Percentiles rank a stretch among this genome's conserved stretches.
Conservation (phyloP, 2,113 vertebrate species). For the Lepus americanus region DNA sequence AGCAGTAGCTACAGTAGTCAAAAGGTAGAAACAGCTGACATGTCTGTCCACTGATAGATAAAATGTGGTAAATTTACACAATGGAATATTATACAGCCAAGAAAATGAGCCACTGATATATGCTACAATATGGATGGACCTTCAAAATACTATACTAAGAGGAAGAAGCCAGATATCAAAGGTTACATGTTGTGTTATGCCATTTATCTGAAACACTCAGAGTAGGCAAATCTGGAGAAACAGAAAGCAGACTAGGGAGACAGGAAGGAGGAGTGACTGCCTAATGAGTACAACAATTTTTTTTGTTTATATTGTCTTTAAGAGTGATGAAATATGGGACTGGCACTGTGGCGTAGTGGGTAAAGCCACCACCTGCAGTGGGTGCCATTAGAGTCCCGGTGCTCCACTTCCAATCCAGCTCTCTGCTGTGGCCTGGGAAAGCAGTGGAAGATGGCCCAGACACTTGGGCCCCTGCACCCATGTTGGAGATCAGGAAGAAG, state of each 20-base stretch:
- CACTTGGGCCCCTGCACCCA: too few relatives aligned
- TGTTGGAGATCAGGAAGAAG: too few relatives aligned
- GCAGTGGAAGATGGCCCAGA: too few relatives aligned
- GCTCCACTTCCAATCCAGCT: too few relatives aligned
- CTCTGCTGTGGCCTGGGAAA: too few relatives aligned
- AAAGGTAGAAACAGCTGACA: neutral
- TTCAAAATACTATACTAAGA: neutral
- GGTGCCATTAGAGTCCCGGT: too few relatives aligned
- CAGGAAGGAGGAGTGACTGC: neutral
- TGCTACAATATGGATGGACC: neutral
- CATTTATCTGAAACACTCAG: neutral
- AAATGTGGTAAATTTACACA: neutral
- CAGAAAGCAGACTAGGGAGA: neutral
- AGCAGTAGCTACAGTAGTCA: neutral
- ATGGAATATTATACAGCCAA: neutral
- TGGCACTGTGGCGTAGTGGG: too few relatives aligned
- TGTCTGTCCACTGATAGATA: neutral
- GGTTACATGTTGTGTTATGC: neutral
- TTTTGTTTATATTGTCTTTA: neutral
- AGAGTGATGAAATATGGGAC: neutral
- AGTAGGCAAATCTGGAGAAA: neutral
- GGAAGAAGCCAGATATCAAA: neutral
- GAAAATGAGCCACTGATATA: neutral
- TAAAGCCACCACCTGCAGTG: too few relatives aligned
- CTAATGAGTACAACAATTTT: neutral